Percentiles rank a stretch among this genome's conserved stretches.
These are phyloP conservation scores for Montipora sp. DNA, from an alignment of 64 coral and sea anemone genomes.

Conservation along the genomic window DNA sequence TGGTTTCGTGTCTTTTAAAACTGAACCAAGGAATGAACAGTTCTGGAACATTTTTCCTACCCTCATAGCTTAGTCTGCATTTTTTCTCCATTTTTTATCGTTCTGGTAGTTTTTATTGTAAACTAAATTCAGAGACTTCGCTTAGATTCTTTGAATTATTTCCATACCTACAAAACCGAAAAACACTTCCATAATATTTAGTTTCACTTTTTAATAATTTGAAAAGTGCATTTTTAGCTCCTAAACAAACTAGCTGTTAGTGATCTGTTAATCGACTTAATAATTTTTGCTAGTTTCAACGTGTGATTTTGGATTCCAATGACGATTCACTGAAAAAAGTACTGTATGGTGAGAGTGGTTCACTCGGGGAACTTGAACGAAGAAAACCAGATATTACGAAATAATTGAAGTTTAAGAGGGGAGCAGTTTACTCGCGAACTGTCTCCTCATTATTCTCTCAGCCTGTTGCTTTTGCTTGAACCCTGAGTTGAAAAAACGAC, in stretches of 20 bases:
- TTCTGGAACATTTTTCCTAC: background rate
- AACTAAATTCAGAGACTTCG: background rate
- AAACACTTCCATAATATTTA: background rate
- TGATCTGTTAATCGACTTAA: background rate
- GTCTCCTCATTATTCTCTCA: background rate
- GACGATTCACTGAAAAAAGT: background rate
- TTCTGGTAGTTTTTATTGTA: background rate
- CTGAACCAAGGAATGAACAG: too few species aligned
- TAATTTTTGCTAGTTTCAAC: too few species aligned
- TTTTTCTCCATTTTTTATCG: too few species aligned
- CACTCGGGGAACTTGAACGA: background rate
- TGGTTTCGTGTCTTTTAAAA: too few species aligned
- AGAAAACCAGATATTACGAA: background rate
- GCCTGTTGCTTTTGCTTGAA: background rate
- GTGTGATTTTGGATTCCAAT: too few species aligned
- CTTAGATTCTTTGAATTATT: conserved; percentile 2
- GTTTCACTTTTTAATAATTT: background rate
- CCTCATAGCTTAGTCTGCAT: background rate
- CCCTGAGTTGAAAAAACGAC: background rate
- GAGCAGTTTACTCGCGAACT: too few species aligned
- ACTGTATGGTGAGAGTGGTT: background rate
- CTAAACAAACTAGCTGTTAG: background rate
- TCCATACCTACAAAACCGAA: background rate
- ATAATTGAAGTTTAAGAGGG: too few species aligned
- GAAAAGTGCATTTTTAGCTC: background rate